Conservation (phyloP, 2,797 vertebrate species). For the Tympanoctomys barrerae region DNA sequence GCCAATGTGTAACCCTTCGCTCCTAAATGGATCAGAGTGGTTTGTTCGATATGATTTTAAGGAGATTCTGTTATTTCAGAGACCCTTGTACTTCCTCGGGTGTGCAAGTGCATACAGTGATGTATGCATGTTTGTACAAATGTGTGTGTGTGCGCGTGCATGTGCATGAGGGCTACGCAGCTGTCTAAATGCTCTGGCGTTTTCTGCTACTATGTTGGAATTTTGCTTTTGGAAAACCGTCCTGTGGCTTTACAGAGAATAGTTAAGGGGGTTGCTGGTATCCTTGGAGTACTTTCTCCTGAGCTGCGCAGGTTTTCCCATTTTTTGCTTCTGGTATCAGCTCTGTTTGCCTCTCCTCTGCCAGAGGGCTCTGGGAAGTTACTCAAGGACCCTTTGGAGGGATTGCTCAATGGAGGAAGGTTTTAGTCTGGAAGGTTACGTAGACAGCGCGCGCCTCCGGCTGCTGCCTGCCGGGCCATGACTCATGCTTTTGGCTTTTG, state of each 20-base stretch:
- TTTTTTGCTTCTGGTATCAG: background rate
- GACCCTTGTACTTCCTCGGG: background rate
- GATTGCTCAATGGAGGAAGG: conserved; percentile 26
- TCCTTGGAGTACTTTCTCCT: background rate
- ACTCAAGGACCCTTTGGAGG: conserved; percentile 50
- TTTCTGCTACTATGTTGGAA: background rate
- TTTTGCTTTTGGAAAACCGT: background rate
- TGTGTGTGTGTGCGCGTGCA: rapidly evolving
- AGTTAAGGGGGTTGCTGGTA: background rate
- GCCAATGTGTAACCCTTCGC: background rate
- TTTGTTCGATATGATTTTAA: background rate
- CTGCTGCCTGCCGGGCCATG: background rate
- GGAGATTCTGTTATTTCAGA: background rate
- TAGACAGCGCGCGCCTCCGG: background rate
- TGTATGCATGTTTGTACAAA: background rate
- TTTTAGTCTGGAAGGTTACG: background rate
- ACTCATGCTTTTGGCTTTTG: conserved; percentile 31
- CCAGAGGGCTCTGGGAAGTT: conserved; percentile 8
- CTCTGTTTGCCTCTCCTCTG: conserved; percentile 47
- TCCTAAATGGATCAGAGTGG: background rate
- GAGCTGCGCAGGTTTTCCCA: background rate
- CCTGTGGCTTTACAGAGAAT: background rate
- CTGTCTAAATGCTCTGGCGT: background rate
- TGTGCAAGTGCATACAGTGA: background rate
- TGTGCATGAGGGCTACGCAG: background rate